Evolutionary conservation across 2,888 invertebrate genomes (phyloP).

Genomic region (Axea sp.): DNA sequence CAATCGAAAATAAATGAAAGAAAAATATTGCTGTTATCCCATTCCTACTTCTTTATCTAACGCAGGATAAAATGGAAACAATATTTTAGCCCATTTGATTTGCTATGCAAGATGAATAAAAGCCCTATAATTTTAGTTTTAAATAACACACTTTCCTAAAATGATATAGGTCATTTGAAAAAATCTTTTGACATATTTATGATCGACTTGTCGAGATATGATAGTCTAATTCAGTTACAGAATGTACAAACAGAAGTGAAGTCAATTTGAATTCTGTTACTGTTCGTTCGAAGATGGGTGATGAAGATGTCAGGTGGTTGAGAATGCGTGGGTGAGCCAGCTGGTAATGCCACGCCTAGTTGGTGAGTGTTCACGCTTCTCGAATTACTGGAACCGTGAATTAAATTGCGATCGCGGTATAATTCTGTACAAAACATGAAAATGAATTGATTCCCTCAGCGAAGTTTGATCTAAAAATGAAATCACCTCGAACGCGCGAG

Average conservation of each 20-base stretch:
- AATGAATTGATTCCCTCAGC: no score
- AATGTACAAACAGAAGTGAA: slow-evolving; percentile 50
- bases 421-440: slow-evolving; percentile 3
- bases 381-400: slow-evolving; percentile 60
- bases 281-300: slow-evolving; percentile 66
- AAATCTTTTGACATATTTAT: slow-evolving; percentile 5
- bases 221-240: slow-evolving; percentile 46
- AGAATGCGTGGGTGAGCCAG: slow-evolving; percentile 75
- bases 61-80: no score
- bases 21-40: no score
- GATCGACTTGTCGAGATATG: slow-evolving; percentile 26
- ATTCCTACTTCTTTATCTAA: no score
- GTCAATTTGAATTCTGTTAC: slow-evolving; percentile 66
- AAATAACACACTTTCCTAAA: neutral
- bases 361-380: slow-evolving; percentile 72
- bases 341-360: slow-evolving; percentile 67
- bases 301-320: slow-evolving; percentile 74
- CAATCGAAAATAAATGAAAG: no score
- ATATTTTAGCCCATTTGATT: no score
- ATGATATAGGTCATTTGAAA: slow-evolving; percentile 1
- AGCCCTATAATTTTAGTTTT: no score
- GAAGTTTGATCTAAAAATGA: no score
- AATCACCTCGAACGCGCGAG: no score
- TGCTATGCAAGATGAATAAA: no score
- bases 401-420: slow-evolving; percentile 35